Conservation (phyloP, 2,888 invertebrate species). For the Tipula lateralis region DNA sequence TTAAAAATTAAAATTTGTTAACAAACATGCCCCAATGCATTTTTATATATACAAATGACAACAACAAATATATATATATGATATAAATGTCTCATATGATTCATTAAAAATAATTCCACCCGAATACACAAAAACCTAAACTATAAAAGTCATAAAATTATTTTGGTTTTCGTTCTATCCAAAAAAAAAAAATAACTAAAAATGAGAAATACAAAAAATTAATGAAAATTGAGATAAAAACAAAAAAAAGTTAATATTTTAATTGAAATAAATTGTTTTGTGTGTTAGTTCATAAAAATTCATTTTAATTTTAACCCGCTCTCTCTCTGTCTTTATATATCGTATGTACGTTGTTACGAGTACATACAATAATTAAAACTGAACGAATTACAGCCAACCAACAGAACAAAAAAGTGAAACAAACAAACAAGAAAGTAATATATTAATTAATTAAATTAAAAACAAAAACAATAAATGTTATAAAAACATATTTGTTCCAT, state of each 20-base stretch:
- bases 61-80: background rate
- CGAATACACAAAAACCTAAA: background rate
- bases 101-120: background rate
- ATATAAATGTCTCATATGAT: background rate
- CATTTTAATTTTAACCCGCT: background rate
- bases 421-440: background rate
- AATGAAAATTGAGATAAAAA: background rate
- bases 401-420: background rate
- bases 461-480: background rate
- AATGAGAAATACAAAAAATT: background rate
- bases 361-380: background rate
- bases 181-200: background rate
- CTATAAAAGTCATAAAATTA: background rate
- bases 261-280: constrained; percentile 3
- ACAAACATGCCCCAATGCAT: background rate
- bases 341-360: background rate
- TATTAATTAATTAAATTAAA: background rate
- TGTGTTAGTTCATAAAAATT: constrained; percentile 2
- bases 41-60: background rate
- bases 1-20: background rate
- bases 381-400: background rate
- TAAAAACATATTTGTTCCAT: constrained; percentile 2
- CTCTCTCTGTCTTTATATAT: background rate
- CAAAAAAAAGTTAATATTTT: background rate
- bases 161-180: background rate